Conservation (phyloP, 2,888 invertebrate genomes). For the Taenaris catops region DNA sequence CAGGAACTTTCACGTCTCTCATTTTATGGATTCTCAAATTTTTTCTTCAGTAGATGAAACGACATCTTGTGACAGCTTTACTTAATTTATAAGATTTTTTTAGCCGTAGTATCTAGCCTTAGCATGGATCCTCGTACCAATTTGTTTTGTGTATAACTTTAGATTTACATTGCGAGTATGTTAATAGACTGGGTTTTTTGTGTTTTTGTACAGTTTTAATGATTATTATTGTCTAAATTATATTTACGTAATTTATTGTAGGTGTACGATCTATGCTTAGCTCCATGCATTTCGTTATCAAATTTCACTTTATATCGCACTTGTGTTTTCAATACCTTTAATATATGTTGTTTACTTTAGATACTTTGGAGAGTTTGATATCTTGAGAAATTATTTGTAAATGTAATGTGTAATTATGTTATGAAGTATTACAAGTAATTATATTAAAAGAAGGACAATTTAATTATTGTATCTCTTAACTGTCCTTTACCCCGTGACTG, state of each 20-base stretch:
- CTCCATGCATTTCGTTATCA: conserved; percentile 70
- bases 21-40: too few species aligned
- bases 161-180: conserved; percentile 20
- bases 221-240: conserved; percentile 70
- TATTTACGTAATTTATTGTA: conserved; percentile 76
- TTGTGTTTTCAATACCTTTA: conserved; percentile 56
- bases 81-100: conserved; percentile 53
- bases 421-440: conserved; percentile 78
- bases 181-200: conserved; percentile 29
- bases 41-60: conserved; percentile 18
- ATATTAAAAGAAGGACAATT: conserved; percentile 74
- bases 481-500: conserved; percentile 18
- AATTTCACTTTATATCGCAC: conserved; percentile 57
- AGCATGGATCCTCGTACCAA: conserved; percentile 21
- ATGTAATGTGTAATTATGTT: conserved; percentile 78
- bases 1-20: conserved; percentile 8
- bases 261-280: conserved; percentile 60
- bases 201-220: conserved; percentile 62
- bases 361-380: conserved; percentile 69
- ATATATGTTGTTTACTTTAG: conserved; percentile 60
- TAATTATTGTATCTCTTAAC: conserved; percentile 51
- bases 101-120: conserved; percentile 29
- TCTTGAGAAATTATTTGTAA: conserved; percentile 77
- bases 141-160: conserved; percentile 24
- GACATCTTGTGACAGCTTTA: conserved; percentile 56